phyloP scores from a whole-genome alignment of 1,140 invertebrate genomes.

The Lepidurus packardi region DNA sequence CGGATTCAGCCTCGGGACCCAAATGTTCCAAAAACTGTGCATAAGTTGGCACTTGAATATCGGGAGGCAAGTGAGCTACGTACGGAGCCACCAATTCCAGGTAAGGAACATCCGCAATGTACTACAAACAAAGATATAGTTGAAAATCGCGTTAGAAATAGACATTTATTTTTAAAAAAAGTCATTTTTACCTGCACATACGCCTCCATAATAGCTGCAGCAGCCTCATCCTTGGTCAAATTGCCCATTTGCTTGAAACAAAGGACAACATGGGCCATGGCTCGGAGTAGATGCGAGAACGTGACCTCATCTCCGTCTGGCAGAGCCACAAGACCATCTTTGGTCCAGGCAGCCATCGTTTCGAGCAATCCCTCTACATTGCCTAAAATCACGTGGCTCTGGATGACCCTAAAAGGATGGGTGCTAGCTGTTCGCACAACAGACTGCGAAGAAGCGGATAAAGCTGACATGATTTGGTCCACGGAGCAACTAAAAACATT shows the following conservation, averaged over 20 bases:
- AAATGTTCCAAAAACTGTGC: slow-evolving; percentile 69
- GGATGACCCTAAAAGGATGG: slow-evolving; percentile 49
- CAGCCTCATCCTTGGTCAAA: slow-evolving; percentile 57
- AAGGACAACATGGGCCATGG: slow-evolving; percentile 76
- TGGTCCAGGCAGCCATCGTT: slow-evolving; percentile 51
- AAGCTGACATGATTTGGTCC: not conserved
- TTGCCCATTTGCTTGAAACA: slow-evolving; percentile 72
- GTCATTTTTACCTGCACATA: slow-evolving; percentile 50
- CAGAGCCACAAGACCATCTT: slow-evolving; percentile 33
- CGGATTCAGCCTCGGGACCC: slow-evolving; percentile 41
- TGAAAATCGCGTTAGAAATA: slow-evolving; percentile 32
- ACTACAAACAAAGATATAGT: slow-evolving; percentile 50
- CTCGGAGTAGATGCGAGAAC: slow-evolving; percentile 61
- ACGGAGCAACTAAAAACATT: not conserved
- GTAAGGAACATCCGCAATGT: slow-evolving; percentile 64
- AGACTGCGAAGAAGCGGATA: not conserved
- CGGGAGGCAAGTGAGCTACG: slow-evolving; percentile 62
- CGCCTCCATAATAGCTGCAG: slow-evolving; percentile 65
- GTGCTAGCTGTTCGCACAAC: not conserved
- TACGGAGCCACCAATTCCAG: slow-evolving; percentile 78
- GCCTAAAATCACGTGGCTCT: slow-evolving; percentile 70
- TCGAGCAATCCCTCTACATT: slow-evolving; percentile 57
- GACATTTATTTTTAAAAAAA: not conserved
- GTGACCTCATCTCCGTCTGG: not conserved
- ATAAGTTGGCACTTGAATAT: slow-evolving; percentile 68